Evolutionary conservation across 2,113 vertebrate species (phyloP), one percentile per base, ranked within the genome.

Genomic region (Lophura nycthemera): DNA sequence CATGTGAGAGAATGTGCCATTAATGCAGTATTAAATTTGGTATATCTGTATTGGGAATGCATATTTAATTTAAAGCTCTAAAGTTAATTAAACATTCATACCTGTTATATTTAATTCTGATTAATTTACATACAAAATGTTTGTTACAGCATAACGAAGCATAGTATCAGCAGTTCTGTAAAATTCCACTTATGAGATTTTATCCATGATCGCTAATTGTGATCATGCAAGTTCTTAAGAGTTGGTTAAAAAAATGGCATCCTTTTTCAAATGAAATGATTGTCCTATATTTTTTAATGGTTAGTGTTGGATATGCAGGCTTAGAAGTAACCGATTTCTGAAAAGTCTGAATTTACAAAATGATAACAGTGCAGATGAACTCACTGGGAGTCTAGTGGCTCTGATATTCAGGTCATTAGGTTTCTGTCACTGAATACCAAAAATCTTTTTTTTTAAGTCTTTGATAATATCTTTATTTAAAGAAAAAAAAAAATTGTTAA

Each of bases 361-460:
- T 0, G 1, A 8, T 89, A 22, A 8, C 69, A 8, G 14, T 47
- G 19, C 5, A 4, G 24, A 24, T 38, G 15, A 95, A 69, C 20
- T 57, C 11, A 34, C 5, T 69, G 11, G 2, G 32, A 75, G 8
- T 52, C 85, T 11, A 63, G 18, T 47, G 75, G 50, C 20, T 6
- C 27, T 80, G 13, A 70, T 70, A 7, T 48, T 82, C 43, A 83
- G 50, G 8, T 24, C 2, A 0, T 57, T 57, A 22, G 0, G 0
- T 65, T 87, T 87, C 20, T 24, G 30, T 36, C n/a, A 48, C 8
- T 7, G 5, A 2, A 2, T 56, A 63, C 1, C 27, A 16, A 70
- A 85, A 70, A 59, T 29, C 13, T 57, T 52, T 21, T 57, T 34
- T 34, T 22, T 8, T 9, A 71, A 32, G 0, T 13, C 42, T 67